Conservation (phyloP, 2,888 invertebrate genomes). For the Drosophila longiperda region DNA sequence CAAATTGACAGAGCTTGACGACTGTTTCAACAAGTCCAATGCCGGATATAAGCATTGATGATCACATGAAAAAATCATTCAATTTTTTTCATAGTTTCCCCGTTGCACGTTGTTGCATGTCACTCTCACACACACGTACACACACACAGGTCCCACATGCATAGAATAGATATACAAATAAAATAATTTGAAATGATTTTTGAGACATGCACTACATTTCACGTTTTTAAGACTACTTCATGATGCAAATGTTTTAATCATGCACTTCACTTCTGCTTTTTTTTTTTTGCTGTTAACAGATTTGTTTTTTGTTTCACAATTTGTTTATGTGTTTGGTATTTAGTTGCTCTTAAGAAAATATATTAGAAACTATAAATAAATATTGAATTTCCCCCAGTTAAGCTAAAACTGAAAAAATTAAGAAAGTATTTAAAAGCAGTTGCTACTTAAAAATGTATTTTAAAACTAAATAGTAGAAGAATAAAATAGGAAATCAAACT, state of each 20-base stretch:
- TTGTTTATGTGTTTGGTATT: slow-evolving; percentile 71
- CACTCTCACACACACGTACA: slow-evolving; percentile 2
- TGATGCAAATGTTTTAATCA: slow-evolving; percentile 32
- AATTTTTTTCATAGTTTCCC: slow-evolving; percentile 35
- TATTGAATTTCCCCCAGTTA: slow-evolving; percentile 23
- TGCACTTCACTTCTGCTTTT: slow-evolving; percentile 41
- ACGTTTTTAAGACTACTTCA: slow-evolving; percentile 7
- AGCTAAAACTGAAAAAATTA: slow-evolving; percentile 41
- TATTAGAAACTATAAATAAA: slow-evolving; percentile 32
- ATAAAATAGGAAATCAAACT: slow-evolving; percentile 48
- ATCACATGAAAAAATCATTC: slow-evolving; percentile 40
- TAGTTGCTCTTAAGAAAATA: slow-evolving; percentile 69
- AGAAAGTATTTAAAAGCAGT: slow-evolving; percentile 38
- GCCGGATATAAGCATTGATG: slow-evolving; percentile 37
- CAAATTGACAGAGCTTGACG: slow-evolving; percentile 66
- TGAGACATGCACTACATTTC: slow-evolving; percentile 28
- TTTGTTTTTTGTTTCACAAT: slow-evolving; percentile 35
- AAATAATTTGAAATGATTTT: slow-evolving; percentile 8
- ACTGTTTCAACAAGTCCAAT: slow-evolving; percentile 30
- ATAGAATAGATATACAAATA: slow-evolving; percentile 2
- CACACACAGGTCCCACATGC: slow-evolving; percentile 30
- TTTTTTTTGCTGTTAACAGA: slow-evolving; percentile 40
- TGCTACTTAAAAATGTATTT: slow-evolving; percentile 44
- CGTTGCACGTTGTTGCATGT: neutral
- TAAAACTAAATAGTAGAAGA: slow-evolving; percentile 57